phyloP scores from a whole-genome alignment of 2,888 invertebrate species.

The Beris morrisii region DNA sequence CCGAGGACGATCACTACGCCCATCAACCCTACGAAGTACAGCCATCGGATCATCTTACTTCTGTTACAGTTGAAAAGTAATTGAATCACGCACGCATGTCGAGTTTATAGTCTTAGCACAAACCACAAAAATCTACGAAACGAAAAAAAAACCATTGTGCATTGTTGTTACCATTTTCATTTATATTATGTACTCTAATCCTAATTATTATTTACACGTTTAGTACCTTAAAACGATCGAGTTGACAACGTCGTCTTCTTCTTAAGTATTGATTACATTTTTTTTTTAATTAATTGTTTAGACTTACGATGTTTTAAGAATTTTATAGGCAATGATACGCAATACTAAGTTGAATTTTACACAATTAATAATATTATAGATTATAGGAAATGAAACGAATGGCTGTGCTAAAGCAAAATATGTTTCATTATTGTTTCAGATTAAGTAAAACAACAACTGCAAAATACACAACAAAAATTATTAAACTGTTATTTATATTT shows the following conservation, averaged over 20 bases:
- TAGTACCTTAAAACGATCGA: conserved; percentile 13
- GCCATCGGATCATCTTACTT: conserved; percentile 13
- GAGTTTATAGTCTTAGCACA: not conserved
- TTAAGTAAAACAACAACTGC: not conserved
- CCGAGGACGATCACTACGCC: conserved; percentile 29
- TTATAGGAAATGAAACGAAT: conserved; percentile 35
- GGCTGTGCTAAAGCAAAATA: conserved; percentile 38
- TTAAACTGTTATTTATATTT: no score
- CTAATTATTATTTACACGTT: conserved; percentile 1
- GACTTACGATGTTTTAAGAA: not conserved
- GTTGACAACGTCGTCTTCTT: conserved; percentile 4
- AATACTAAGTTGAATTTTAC: no score
- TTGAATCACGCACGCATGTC: not conserved
- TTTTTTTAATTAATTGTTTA: conserved; percentile 10
- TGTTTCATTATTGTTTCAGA: conserved; percentile 33
- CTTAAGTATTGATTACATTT: conserved; percentile 22
- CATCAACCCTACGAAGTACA: not conserved
- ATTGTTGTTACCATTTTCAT: no score
- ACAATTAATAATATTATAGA: not conserved
- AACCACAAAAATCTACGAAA: conserved; percentile 4
- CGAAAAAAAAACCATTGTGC: no score
- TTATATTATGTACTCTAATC: no score
- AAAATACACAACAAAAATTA: no score
- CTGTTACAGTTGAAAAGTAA: conserved; percentile 6
- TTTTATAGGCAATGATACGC: no score